Evolutionary conservation across 2,113 vertebrate species (phyloP), one percentile per base, ranked within the genome.

Genomic region (Nansenia antarctica): DNA sequence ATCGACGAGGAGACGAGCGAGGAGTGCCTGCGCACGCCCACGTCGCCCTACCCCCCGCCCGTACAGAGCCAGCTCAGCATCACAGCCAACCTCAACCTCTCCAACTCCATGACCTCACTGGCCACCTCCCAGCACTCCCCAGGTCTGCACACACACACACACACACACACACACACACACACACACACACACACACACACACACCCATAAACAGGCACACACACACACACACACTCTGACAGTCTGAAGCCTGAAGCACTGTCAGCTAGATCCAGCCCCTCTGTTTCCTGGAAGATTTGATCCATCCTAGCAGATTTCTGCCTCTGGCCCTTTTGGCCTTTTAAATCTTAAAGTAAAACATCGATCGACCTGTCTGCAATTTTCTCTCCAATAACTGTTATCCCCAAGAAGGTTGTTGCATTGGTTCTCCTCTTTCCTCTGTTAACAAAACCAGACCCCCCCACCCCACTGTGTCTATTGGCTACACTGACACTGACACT

Each of bases 41-140:
- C 95, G 0, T 96, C 95, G 74, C 95, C 95, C 0, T 96, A 96
- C 54, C 95, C 95, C 24, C 95, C 95, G 0, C 92, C 94, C 0
- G 90, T 93, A 80, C 95, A 95, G 89, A 95, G 94, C 90, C 95
- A 96, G 79, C 94, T 96, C 34, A 96, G 94, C 88, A 96, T 96
- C 65, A 95, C 94, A 66, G 95, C 95, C 53, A 96, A 96, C 87
- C 93, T 96, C 65, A 96, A 95, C 89, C 93, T 96, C 45, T 96
- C 95, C 73, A 96, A 95, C 86, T 96, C 95, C 85, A 96, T 96
- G 94, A 95, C 95, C 88, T 96, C 95, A 27, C 93, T 96, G 20
- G 95, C 94, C 53, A 96, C 95, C 63, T 96, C 94, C 79, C 95
- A 96, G 89, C 95, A 96, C 91, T 96, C 95, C 81, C 95, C 95